A percentile compares a stretch with the other conserved stretches of the same genome.
These are phyloP conservation scores for Cheilosia impressa DNA, from an alignment of 2,888 invertebrate species.

Conservation along the genomic window DNA sequence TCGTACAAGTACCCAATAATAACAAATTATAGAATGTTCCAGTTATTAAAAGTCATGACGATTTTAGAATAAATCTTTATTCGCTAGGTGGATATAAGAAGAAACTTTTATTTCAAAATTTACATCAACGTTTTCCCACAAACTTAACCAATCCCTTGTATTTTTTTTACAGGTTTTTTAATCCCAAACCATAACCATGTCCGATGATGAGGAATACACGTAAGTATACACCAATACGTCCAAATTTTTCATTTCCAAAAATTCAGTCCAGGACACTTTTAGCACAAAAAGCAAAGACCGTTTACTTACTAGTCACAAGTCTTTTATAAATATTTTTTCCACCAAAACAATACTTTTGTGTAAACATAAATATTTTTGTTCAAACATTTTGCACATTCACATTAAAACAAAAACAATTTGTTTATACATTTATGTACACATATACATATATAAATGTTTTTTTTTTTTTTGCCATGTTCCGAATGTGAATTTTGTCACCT, in stretches of 20 bases:
- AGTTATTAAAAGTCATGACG: too few relatives aligned
- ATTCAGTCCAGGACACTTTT: constrained; percentile 40
- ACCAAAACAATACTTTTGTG: constrained; percentile 44
- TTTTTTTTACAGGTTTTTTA: constrained; percentile 86
- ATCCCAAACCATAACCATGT: constrained; percentile 90
- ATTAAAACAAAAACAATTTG: constrained; percentile 54
- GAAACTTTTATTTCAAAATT: neutral
- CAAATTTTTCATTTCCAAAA: constrained; percentile 2
- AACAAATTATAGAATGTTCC: too few relatives aligned
- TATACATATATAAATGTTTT: constrained; percentile 70
- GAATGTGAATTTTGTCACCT: constrained; percentile 55
- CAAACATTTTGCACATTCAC: constrained; percentile 77
- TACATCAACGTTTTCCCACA: neutral
- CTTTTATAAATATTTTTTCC: constrained; percentile 58
- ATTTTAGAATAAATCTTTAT: neutral
- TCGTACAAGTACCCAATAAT: too few relatives aligned
- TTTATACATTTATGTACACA: constrained; percentile 76
- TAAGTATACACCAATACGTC: constrained; percentile 86
- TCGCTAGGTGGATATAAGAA: neutral
- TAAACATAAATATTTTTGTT: constrained; percentile 9
- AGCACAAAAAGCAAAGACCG: constrained; percentile 52
- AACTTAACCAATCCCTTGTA: constrained; percentile 57
- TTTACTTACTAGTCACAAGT: constrained; percentile 37
- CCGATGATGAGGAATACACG: constrained; percentile 98
- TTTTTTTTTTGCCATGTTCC: constrained; percentile 79